phyloP scores from a whole-genome alignment of 2,888 invertebrate species.

The Eretmocerus hayati region DNA sequence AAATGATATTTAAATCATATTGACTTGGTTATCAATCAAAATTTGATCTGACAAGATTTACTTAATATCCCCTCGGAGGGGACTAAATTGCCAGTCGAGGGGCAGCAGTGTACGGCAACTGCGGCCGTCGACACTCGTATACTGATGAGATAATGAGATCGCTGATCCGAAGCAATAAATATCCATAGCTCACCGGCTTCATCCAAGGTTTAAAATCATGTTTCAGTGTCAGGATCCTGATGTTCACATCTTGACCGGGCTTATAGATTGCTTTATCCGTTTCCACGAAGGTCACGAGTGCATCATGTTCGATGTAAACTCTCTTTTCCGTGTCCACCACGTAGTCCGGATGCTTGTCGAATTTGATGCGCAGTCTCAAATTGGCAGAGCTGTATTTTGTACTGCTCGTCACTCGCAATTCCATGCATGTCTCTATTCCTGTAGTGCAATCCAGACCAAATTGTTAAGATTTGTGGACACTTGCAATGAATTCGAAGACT shows the following conservation, averaged over 20 bases:
- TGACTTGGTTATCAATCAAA: too few relatives aligned
- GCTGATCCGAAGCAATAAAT: too few relatives aligned
- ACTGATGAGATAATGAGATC: too few relatives aligned
- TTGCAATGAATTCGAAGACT: too few relatives aligned
- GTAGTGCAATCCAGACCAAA: too few relatives aligned
- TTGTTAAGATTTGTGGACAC: too few relatives aligned
- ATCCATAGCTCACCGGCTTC: constrained; percentile 49
- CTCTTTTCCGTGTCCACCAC: constrained; percentile 43
- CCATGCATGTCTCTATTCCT: constrained; percentile 40
- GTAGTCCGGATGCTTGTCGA: constrained; percentile 44
- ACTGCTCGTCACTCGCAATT: constrained; percentile 33
- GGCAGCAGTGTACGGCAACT: too few relatives aligned
- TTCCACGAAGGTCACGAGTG: constrained; percentile 51
- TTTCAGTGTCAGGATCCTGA: constrained; percentile 52
- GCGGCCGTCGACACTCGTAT: too few relatives aligned
- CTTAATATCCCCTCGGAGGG: too few relatives aligned
- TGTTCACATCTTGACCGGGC: constrained; percentile 54
- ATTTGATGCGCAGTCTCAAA: constrained; percentile 36
- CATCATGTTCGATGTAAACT: constrained; percentile 50
- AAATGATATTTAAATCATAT: too few relatives aligned
- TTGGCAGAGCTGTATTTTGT: constrained; percentile 33
- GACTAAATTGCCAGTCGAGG: too few relatives aligned
- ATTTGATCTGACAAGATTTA: too few relatives aligned
- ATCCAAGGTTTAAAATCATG: constrained; percentile 53
- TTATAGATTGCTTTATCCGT: constrained; percentile 57